A percentile compares a stretch with the other conserved stretches of the same genome.
Evolutionary conservation across 2,797 vertebrate genomes (phyloP).

Genomic region (Catamblyrhynchus diadema): DNA sequence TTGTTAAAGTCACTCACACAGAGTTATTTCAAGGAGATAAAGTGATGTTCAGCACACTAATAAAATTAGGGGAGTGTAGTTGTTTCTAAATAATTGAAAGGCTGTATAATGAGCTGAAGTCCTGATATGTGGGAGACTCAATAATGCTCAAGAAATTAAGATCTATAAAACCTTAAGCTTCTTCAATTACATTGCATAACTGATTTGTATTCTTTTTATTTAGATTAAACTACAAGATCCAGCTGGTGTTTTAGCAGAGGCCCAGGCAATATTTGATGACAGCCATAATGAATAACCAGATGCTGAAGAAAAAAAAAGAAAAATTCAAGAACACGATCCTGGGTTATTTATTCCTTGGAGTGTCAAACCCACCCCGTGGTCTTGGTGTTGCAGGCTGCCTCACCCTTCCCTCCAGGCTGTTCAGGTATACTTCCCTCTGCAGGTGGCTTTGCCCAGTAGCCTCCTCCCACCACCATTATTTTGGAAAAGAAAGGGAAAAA

Average conservation of each 20-base stretch:
- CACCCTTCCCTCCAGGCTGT: neutral
- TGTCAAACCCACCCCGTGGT: neutral
- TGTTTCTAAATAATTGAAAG: neutral
- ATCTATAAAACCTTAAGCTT: neutral
- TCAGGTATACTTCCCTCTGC: neutral
- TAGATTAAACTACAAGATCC: constrained; percentile 83
- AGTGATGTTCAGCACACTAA: neutral
- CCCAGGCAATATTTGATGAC: constrained; percentile 61
- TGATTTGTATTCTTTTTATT: neutral
- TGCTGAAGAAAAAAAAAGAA: neutral
- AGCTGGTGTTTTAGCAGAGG: constrained; percentile 79
- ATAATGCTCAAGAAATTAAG: neutral
- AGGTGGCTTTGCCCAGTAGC: neutral
- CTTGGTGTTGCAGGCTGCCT: accelerated
- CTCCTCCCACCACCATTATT: neutral
- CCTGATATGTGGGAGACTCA: neutral
- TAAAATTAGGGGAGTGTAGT: neutral
- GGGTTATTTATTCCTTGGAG: neutral
- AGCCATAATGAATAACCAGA: neutral
- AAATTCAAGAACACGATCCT: neutral
- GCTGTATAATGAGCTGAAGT: neutral
- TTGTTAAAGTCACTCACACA: neutral
- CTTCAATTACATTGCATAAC: neutral
- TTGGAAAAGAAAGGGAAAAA: neutral
- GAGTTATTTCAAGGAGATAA: neutral